phyloP scores from a whole-genome alignment of 2,113 vertebrate genomes.

The Heloderma charlesbogerti region DNA sequence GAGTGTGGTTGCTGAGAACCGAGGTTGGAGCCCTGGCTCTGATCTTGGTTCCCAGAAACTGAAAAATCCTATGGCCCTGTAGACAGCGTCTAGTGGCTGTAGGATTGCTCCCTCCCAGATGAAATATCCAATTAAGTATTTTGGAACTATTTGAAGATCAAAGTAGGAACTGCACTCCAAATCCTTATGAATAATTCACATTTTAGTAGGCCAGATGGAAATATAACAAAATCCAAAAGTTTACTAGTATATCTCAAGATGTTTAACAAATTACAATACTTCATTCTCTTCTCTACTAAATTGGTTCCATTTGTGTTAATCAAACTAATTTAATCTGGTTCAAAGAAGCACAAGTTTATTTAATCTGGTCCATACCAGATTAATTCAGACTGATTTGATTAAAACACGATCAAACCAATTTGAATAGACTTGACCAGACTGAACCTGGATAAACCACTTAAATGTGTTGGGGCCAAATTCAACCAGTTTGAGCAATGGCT shows the following conservation, averaged over 20 bases:
- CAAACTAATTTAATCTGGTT: not conserved
- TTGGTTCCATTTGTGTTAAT: not conserved
- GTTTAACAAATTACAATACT: not conserved
- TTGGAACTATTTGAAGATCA: not conserved
- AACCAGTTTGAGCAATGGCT: not conserved
- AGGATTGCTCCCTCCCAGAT: no score
- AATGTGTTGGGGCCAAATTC: not conserved
- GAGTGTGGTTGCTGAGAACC: no score
- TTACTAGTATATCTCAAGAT: not conserved
- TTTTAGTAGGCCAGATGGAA: not conserved
- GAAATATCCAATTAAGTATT: not conserved
- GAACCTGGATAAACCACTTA: not conserved
- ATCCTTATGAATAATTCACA: not conserved
- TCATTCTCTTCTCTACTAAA: not conserved
- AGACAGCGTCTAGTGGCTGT: no score
- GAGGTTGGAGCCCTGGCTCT: no score
- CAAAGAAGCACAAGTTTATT: not conserved
- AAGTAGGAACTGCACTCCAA: not conserved
- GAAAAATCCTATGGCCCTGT: no score
- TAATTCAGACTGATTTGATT: not conserved
- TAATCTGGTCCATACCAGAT: not conserved
- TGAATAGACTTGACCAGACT: not conserved
- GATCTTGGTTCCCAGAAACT: no score
- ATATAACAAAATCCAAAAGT: not conserved
- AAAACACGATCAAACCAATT: not conserved